These are phyloP conservation scores for Orthonychiurus folsomi DNA, from an alignment of 2,888 invertebrate genomes.

Conservation along the genomic window DNA sequence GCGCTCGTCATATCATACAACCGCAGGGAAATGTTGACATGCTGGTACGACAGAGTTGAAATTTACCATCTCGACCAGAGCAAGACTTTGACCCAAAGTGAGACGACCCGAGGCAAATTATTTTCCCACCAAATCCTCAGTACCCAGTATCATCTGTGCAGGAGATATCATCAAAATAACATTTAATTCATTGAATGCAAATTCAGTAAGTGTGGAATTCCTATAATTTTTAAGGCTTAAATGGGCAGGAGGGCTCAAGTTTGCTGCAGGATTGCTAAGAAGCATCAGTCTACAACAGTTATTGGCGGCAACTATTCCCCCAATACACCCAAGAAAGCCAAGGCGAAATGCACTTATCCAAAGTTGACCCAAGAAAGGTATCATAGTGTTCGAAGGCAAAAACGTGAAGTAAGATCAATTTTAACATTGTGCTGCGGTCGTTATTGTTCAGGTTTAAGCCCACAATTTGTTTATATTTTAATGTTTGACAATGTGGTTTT, in stretches of 20 bases:
- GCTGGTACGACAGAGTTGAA: conserved; percentile 1
- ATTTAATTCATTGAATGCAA: background rate
- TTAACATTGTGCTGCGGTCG: too few relatives aligned
- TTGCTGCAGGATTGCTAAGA: too few relatives aligned
- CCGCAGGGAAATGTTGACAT: conserved; percentile 1
- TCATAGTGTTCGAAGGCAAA: background rate
- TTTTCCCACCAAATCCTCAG: background rate
- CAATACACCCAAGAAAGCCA: too few relatives aligned
- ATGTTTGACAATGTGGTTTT: background rate
- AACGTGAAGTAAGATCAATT: too few relatives aligned
- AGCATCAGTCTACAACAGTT: too few relatives aligned
- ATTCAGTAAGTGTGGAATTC: background rate
- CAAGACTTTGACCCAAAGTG: background rate
- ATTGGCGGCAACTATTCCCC: too few relatives aligned
- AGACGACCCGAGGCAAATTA: background rate
- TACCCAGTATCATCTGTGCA: background rate
- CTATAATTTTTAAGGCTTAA: background rate
- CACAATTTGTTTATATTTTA: background rate
- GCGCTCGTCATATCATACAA: background rate
- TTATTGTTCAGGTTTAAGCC: background rate
- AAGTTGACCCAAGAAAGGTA: background rate
- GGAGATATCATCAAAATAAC: background rate
- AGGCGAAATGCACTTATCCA: background rate
- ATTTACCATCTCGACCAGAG: background rate
- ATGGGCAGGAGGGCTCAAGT: background rate